phyloP scores from a whole-genome alignment of 2,113 vertebrate genomes.

The Calonectris borealis region DNA sequence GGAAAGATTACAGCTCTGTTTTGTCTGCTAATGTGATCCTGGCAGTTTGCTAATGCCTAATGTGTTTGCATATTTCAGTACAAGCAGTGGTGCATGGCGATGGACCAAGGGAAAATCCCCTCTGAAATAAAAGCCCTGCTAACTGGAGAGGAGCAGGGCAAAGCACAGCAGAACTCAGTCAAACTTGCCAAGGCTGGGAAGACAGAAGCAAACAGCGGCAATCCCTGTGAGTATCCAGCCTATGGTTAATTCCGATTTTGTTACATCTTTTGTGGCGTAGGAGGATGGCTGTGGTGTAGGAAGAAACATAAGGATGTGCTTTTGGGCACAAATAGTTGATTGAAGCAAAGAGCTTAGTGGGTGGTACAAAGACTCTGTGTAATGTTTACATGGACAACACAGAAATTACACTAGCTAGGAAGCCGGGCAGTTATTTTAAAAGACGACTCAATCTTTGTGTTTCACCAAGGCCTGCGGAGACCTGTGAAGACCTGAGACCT shows the following conservation, averaged over 20 bases:
- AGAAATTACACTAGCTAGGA: not conserved
- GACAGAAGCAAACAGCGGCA: conserved; percentile 73
- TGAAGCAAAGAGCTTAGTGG: conserved; percentile 28
- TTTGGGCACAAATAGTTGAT: conserved; percentile 35
- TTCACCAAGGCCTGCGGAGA: not conserved
- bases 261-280: conserved; percentile 24
- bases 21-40: conserved; percentile 27
- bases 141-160: conserved; percentile 90
- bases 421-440: conserved; percentile 26
- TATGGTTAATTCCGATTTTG: not conserved
- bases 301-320: conserved; percentile 39
- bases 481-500: not conserved
- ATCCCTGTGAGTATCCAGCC: conserved; percentile 70
- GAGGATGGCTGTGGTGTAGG: conserved; percentile 21
- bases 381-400: conserved; percentile 36
- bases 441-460: not conserved
- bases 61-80: conserved; percentile 80
- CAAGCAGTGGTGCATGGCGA: conserved; percentile 97
- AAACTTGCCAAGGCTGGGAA: conserved; percentile 81
- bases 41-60: conserved; percentile 6
- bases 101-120: conserved; percentile 99
- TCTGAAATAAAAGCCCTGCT: conserved; percentile 97
- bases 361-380: conserved; percentile 44
- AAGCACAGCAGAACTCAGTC: conserved; percentile 74
- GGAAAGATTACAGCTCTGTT: conserved; percentile 7